These are phyloP conservation scores for Tachystola acroxantha DNA, from an alignment of 2,888 invertebrate genomes.

Conservation along the genomic window DNA sequence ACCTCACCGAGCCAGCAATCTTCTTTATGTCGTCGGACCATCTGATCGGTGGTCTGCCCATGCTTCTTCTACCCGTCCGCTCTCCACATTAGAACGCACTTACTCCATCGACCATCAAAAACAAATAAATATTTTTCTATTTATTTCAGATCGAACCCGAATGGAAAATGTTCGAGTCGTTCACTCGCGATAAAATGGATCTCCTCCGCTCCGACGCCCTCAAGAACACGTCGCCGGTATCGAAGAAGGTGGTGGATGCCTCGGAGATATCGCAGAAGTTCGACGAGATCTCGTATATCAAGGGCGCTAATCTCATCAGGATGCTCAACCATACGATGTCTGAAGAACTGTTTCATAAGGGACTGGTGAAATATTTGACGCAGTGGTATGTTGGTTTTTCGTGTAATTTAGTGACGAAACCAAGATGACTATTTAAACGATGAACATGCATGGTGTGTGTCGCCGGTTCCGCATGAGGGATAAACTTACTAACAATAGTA, in stretches of 20 bases:
- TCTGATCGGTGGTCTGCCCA: too few species aligned
- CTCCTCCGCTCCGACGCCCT: slow-evolving; percentile 73
- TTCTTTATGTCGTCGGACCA: too few species aligned
- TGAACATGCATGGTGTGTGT: too few species aligned
- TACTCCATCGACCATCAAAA: too few species aligned
- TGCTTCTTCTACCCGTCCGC: too few species aligned
- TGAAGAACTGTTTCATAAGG: slow-evolving; percentile 69
- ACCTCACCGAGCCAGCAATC: too few species aligned
- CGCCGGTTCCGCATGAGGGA: too few species aligned
- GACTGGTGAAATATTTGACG: slow-evolving; percentile 71
- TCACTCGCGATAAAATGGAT: slow-evolving; percentile 75
- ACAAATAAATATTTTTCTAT: too few species aligned
- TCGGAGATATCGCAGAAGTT: slow-evolving; percentile 79
- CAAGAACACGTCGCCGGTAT: slow-evolving; percentile 76
- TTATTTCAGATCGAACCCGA: slow-evolving; percentile 70
- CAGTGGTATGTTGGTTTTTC: slow-evolving; percentile 68
- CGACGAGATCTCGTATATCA: slow-evolving; percentile 76
- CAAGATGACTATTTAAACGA: too few species aligned
- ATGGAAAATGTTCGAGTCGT: slow-evolving; percentile 76
- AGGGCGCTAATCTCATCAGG: slow-evolving; percentile 77
- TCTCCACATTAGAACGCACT: too few species aligned
- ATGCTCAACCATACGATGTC: slow-evolving; percentile 79
- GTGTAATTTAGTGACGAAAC: too few species aligned
- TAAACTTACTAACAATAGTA: too few species aligned
- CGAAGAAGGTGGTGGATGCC: slow-evolving; percentile 66